A percentile compares a stretch with the other conserved stretches of the same genome.
Evolutionary conservation across 2,888 invertebrate genomes (phyloP).

Genomic region (Stramonita haemastoma): DNA sequence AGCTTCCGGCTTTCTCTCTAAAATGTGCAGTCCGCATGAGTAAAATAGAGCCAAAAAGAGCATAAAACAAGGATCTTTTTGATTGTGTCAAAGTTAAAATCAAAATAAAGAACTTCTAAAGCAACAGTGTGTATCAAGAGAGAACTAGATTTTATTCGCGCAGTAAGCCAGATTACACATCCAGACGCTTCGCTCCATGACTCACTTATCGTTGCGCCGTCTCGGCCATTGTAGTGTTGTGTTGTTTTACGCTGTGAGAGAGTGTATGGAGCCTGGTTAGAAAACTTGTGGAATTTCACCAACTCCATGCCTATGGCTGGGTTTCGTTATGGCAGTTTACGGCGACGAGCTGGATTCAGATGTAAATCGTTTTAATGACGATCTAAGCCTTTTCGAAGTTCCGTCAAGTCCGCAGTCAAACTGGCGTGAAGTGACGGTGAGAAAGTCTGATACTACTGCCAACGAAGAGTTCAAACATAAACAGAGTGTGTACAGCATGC

Average conservation of each 20-base stretch:
- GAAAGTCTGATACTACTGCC: conserved; percentile 49
- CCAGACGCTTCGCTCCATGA: conserved; percentile 33
- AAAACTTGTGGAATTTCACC: neutral
- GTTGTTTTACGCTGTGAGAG: conserved; percentile 22
- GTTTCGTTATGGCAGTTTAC: conserved; percentile 52
- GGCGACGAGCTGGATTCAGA: conserved; percentile 50
- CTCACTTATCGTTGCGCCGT: conserved; percentile 44
- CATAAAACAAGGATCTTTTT: neutral
- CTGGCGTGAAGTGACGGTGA: conserved; percentile 51
- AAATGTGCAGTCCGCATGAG: neutral
- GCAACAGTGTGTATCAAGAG: neutral
- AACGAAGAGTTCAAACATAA: conserved; percentile 49
- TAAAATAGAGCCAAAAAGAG: neutral
- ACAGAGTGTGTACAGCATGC: conserved; percentile 50
- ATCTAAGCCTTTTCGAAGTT: conserved; percentile 52
- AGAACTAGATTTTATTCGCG: conserved; percentile 36
- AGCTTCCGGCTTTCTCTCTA: conserved; percentile 38
- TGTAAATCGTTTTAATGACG: conserved; percentile 51
- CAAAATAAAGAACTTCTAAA: neutral
- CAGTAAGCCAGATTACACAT: neutral
- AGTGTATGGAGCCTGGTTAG: conserved; percentile 23
- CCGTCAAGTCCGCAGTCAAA: conserved; percentile 50
- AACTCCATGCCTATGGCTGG: conserved; percentile 31
- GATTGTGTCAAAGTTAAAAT: neutral
- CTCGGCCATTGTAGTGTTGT: conserved; percentile 42